These are phyloP conservation scores for Anastrepha ludens DNA, from an alignment of 1,140 invertebrate genomes.

Conservation along the genomic window DNA sequence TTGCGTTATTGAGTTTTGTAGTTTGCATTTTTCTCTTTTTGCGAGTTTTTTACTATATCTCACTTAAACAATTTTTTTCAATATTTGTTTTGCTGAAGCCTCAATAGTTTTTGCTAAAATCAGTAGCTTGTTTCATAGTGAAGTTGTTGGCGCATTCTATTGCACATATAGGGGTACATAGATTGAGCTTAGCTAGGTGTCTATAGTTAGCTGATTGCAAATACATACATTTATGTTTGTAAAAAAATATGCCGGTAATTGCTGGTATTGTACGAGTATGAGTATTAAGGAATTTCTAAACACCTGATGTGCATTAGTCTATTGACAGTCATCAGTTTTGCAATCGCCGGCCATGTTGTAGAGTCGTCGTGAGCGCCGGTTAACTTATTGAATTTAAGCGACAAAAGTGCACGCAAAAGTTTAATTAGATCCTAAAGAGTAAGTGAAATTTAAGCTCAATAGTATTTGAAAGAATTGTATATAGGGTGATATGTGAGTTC, in stretches of 20 bases:
- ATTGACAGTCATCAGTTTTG: slow-evolving; percentile 40
- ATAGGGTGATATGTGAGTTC: too few species aligned
- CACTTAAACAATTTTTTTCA: background rate
- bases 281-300: background rate
- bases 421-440: too few species aligned
- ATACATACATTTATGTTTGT: background rate
- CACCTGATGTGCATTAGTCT: slow-evolving; percentile 1
- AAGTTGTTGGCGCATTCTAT: background rate
- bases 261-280: background rate
- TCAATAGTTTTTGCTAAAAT: background rate
- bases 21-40: slow-evolving; percentile 7
- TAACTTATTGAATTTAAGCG: background rate
- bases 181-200: background rate
- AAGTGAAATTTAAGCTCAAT: too few species aligned
- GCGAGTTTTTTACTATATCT: background rate
- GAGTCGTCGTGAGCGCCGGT: background rate
- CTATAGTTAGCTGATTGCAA: background rate
- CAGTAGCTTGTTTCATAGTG: background rate
- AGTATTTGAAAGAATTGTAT: too few species aligned
- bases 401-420: background rate
- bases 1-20: background rate
- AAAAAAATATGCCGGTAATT: slow-evolving; percentile 7
- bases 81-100: background rate
- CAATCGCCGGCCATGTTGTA: slow-evolving; percentile 25
- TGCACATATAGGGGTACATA: background rate